Conservation (phyloP, 2,113 vertebrate species). For the Platycercus adscitus region DNA sequence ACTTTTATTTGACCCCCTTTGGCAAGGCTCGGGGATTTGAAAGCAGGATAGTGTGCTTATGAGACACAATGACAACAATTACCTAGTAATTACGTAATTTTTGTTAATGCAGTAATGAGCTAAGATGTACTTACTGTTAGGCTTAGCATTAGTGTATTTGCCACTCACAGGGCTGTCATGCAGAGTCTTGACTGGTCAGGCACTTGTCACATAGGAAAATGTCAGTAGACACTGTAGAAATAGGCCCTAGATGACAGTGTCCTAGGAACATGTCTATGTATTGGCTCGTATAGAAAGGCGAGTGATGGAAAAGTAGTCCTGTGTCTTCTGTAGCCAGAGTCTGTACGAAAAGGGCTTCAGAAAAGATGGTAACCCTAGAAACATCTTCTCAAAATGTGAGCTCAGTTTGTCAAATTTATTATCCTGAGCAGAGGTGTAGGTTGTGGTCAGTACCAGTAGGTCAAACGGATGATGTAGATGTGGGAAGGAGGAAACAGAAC, state of each 20-base stretch:
- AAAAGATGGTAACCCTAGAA: neutral
- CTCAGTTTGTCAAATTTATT: neutral
- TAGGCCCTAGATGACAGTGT: neutral
- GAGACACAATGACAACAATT: neutral
- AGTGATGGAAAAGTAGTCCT: neutral
- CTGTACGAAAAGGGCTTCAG: neutral
- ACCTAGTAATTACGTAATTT: neutral
- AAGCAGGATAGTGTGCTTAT: accelerated
- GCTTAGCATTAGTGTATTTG: neutral
- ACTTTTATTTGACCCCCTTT: neutral
- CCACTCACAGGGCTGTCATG: neutral
- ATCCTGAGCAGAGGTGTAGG: neutral
- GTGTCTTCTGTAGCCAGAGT: neutral
- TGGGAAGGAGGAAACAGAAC: neutral
- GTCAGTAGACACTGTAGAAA: neutral
- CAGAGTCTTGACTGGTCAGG: neutral
- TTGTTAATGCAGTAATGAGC: neutral
- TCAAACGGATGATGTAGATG: accelerated
- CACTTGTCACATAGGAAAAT: accelerated
- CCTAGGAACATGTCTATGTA: neutral
- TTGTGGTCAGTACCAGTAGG: neutral
- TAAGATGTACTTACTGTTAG: neutral
- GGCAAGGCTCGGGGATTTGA: neutral
- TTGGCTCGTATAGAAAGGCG: neutral
- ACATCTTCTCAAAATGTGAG: neutral